A percentile compares a stretch with the other conserved stretches of the same genome.
Conservation (phyloP, 2,888 invertebrate genomes). For the Eupeodes latifasciatus region DNA sequence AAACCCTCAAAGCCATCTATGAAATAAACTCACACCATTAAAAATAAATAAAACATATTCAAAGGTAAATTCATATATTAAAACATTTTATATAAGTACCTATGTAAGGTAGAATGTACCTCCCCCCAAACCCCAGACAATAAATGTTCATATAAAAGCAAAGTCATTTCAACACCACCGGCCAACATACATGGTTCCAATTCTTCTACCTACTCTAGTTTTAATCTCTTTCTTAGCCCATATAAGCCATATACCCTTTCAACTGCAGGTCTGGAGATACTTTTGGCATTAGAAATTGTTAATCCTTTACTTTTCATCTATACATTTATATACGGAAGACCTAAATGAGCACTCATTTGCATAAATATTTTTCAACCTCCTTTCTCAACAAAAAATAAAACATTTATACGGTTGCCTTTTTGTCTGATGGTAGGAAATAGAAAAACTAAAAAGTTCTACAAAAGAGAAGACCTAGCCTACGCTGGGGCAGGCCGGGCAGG, state of each 20-base stretch:
- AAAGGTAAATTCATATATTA: slow-evolving; percentile 12
- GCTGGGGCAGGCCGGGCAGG: too few relatives aligned
- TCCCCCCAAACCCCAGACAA: background rate
- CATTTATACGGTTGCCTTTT: slow-evolving; percentile 11
- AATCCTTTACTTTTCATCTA: slow-evolving; percentile 29
- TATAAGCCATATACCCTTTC: slow-evolving; percentile 63
- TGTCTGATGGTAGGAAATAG: slow-evolving; percentile 3
- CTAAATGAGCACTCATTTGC: slow-evolving; percentile 71
- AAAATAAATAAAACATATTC: slow-evolving; percentile 11
- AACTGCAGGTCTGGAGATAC: slow-evolving; percentile 55
- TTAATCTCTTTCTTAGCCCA: slow-evolving; percentile 26
- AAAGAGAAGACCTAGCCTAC: background rate
- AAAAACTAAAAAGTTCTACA: slow-evolving; percentile 9
- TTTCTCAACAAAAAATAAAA: background rate
- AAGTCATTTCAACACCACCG: slow-evolving; percentile 31
- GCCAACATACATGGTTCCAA: slow-evolving; percentile 11
- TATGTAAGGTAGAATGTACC: too few relatives aligned
- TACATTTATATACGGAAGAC: background rate
- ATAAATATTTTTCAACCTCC: slow-evolving; percentile 65
- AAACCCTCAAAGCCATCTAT: background rate
- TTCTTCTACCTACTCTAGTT: background rate
- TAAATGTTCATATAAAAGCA: background rate
- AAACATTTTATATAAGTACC: background rate
- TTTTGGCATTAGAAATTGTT: slow-evolving; percentile 62
- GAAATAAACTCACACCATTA: background rate